Percentiles rank a stretch among this genome's conserved stretches.
These are phyloP conservation scores for Dallia pectoralis DNA, from an alignment of 2,797 vertebrate species.

Conservation along the genomic window DNA sequence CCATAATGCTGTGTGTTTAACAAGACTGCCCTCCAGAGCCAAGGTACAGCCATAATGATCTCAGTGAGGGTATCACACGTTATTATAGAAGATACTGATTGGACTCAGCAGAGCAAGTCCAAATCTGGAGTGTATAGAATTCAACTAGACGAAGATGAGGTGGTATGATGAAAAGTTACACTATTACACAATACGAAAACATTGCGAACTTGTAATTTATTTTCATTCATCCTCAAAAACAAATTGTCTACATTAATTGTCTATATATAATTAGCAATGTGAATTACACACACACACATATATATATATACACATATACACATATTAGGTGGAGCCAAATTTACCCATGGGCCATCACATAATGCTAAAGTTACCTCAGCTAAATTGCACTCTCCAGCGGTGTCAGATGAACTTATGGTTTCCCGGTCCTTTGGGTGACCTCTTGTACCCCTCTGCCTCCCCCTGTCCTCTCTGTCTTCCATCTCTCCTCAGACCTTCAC, in stretches of 20 bases:
- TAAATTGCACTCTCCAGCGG: background rate
- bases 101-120: conserved; percentile 5
- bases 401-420: conserved; percentile 29
- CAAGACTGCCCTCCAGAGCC: background rate
- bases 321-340: no score
- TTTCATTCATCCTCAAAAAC: background rate
- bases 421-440: conserved; percentile 8
- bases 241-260: background rate
- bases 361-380: conserved; percentile 1
- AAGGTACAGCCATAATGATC: background rate
- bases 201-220: background rate
- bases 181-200: background rate
- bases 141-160: conserved; percentile 21
- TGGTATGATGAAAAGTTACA: background rate
- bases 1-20: background rate
- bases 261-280: no score
- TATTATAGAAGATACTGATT: conserved; percentile 26
- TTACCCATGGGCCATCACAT: conserved; percentile 2
- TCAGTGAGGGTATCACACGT: conserved; percentile 22
- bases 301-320: no score
- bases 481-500: conserved; percentile 26
- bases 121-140: conserved; percentile 21
- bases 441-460: conserved; percentile 2
- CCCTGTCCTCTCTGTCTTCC: background rate
- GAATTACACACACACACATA: no score